Evolutionary conservation across 1,140 invertebrate genomes (phyloP), one percentile per base, ranked within the genome.

Genomic region (Drosophila nannoptera): DNA sequence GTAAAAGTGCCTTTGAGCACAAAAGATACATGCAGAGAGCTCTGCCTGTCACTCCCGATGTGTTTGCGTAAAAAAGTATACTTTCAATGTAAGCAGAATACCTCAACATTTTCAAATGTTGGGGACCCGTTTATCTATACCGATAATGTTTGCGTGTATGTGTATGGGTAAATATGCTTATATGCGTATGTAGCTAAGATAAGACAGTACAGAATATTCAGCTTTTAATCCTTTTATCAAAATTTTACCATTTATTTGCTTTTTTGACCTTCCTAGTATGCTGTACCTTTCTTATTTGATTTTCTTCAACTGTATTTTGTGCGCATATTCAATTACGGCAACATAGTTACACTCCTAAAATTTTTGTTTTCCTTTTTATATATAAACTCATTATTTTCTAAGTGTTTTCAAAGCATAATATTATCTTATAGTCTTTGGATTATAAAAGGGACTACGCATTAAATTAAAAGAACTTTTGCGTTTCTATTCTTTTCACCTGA

Each of bases 141-240:
- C 22, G 22, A 22, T 22, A 14, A 14, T 43, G 40, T 16, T 14
- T 43, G 7, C 4, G n/a, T 43, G 40, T 43, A 14, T 14, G 12
- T 14, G 12, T 12, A 4, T 43, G 40, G 12, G 12, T 43, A 7
- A 14, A 14, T 43, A 7, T 42, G 40, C 38, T 8, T 55, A 12
- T 33, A 45, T 43, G 12, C 33, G 54, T 16, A 33, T 32, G 9
- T 56, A 43, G 11, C 16, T 56, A 7, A 45, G 40, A 56, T 56
- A 16, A 56, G 31, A 16, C 54, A 31, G 53, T 55, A 43, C n/a
- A n/a, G 40, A 45, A 9, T 56, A 11, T 7, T 31, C 49, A 50
- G 53, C 29, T 58, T n/a, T 42, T 65, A 65, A 69, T 69, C 67
- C 67, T 64, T 69, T 65, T 65, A 69, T 69, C 53, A 45, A 16